phyloP scores from a whole-genome alignment of 2,797 vertebrate species.

The Lagorchestes hirsutus region DNA sequence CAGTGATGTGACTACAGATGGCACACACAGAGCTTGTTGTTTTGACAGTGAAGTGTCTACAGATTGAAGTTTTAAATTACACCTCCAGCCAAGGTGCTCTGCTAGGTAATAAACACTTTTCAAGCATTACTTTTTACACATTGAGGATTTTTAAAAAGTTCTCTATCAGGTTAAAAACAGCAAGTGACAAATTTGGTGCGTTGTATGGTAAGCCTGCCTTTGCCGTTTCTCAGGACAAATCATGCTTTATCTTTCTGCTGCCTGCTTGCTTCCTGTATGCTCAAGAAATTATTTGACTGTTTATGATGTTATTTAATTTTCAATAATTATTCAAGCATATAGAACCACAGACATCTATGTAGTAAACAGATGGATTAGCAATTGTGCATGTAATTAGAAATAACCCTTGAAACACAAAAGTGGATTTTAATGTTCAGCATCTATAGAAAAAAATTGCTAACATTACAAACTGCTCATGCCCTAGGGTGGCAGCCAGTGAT shows the following conservation, averaged over 20 bases:
- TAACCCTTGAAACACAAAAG: slow-evolving; percentile 83
- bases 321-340: slow-evolving; percentile 87
- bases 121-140: slow-evolving; percentile 63
- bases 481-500: slow-evolving; percentile 64
- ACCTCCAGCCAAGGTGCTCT: slow-evolving; percentile 48
- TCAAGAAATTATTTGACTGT: slow-evolving; percentile 85
- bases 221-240: slow-evolving; percentile 75
- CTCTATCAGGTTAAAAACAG: slow-evolving; percentile 69
- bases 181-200: slow-evolving; percentile 49
- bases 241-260: slow-evolving; percentile 77
- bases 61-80: slow-evolving; percentile 71
- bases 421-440: slow-evolving; percentile 83
- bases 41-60: slow-evolving; percentile 67
- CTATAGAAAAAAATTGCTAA: slow-evolving; percentile 71
- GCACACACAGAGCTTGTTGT: slow-evolving; percentile 40
- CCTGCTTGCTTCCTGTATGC: slow-evolving; percentile 76
- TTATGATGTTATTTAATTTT: slow-evolving; percentile 88
- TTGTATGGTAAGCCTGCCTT: slow-evolving; percentile 69
- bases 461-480: slow-evolving; percentile 67
- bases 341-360: slow-evolving; percentile 84
- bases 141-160: slow-evolving; percentile 71
- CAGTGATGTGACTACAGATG: slow-evolving; percentile 38
- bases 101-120: slow-evolving; percentile 63
- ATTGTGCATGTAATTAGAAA: slow-evolving; percentile 88
- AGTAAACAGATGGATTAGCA: slow-evolving; percentile 88